Evolutionary conservation across 1,140 invertebrate genomes (phyloP), one percentile per base, ranked within the genome.

Genomic region (Bombus consobrinus): DNA sequence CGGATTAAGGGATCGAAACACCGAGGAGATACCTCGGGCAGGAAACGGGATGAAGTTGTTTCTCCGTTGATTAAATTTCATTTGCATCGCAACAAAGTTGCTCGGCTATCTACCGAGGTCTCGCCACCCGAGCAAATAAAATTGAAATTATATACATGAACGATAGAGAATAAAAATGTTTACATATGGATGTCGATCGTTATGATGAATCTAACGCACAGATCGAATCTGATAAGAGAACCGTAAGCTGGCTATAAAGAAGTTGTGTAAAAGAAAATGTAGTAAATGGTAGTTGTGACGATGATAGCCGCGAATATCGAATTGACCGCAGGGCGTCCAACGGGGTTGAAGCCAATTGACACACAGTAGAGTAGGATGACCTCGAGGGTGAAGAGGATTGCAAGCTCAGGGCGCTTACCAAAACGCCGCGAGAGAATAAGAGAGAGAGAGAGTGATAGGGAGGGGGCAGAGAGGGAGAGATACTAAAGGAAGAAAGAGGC

Each of bases 341-440:
- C 39, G 43, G 87, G 79, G 64, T 79, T 75, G 87, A 57, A 89
- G 85, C 43, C 84, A 53, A 64, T 88, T 84, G 57, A 80, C 88
- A 76, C 47, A 66, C 34, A 18, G 37, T 32, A 59, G 43, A 78
- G n/a, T 34, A 47, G 69, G 86, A 75, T 72, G 78, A 81, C 80
- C 69, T 81, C 64, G 62, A 68, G 64, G 86, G 74, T 41, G 81
- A 74, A 87, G 89, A 80, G 89, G 77, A 86, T 86, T 81, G 83
- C 87, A 86, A 90, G 90, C 90, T 91, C 86, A 83, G 62, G 88
- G 90, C 85, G 78, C 76, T 87, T 86, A 83, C 59, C 76, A 47
- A 87, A 89, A 86, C 90, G 83, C 87, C 82, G 73, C 79, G 10
- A 62, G 28, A 62, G 8, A 59, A 59, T 59, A 28, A 59, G 57